These are phyloP conservation scores for Characodon lateralis DNA, from an alignment of 2,797 vertebrate species.

Conservation along the genomic window DNA sequence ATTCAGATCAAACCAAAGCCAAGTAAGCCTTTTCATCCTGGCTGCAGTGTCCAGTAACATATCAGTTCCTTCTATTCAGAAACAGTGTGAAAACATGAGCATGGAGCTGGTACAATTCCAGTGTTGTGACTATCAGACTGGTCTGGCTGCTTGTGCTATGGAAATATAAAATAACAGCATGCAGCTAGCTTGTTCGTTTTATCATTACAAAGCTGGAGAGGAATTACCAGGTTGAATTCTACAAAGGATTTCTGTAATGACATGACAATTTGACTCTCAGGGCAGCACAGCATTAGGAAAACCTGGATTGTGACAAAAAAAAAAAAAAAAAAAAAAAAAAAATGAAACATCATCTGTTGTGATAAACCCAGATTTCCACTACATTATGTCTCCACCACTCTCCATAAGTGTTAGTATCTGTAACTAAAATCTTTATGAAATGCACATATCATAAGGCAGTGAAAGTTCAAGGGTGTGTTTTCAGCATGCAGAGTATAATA, in stretches of 20 bases:
- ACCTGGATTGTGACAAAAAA: too few species aligned
- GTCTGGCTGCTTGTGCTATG: slow-evolving; percentile 8
- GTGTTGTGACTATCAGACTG: slow-evolving; percentile 1
- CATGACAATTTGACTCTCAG: neutral
- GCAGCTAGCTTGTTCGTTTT: neutral
- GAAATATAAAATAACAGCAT: neutral
- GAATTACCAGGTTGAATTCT: neutral
- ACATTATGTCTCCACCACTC: neutral
- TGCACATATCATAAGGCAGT: too few species aligned
- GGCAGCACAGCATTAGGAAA: neutral
- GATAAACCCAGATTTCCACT: neutral
- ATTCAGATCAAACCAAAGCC: slow-evolving; percentile 37
- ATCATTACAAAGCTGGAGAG: neutral
- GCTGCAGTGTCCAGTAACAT: slow-evolving; percentile 28
- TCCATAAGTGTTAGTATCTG: neutral
- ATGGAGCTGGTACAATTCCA: neutral
- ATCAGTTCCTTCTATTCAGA: neutral
- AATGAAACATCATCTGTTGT: neutral
- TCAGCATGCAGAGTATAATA: neutral
- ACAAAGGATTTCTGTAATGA: slow-evolving; percentile 1
- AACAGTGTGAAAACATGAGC: neutral
- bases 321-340: too few species aligned
- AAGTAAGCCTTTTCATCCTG: slow-evolving; percentile 41
- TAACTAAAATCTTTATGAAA: neutral
- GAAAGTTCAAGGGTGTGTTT: too few species aligned